phyloP scores from a whole-genome alignment of 2,797 vertebrate species.

The Tapera naevia region DNA sequence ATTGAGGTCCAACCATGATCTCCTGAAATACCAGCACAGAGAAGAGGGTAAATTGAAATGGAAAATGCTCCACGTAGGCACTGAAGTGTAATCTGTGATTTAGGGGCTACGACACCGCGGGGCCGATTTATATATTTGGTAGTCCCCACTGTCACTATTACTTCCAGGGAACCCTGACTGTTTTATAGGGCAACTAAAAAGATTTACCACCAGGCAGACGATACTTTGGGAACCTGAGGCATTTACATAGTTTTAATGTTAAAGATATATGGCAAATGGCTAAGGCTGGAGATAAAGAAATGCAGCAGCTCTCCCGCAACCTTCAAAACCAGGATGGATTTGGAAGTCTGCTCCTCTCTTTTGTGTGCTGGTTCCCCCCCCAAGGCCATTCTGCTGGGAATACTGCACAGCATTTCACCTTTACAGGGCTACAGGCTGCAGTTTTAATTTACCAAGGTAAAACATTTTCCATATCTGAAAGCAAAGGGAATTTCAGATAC shows the following conservation, averaged over 20 bases:
- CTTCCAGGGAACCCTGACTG: background rate
- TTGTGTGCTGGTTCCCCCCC: background rate
- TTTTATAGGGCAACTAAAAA: background rate
- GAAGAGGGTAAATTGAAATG: background rate
- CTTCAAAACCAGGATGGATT: background rate
- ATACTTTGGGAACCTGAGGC: background rate
- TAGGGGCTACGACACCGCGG: background rate
- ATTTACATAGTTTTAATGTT: slow-evolving; percentile 14
- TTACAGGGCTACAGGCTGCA: background rate
- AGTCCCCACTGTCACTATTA: background rate
- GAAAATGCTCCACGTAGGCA: background rate
- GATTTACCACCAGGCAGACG: background rate
- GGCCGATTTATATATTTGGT: background rate
- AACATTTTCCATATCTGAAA: background rate
- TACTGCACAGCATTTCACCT: background rate
- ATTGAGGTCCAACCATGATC: slow-evolving; percentile 94
- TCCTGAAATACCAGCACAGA: slow-evolving; percentile 78
- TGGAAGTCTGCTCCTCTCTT: background rate
- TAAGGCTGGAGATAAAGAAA: background rate
- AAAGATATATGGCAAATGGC: background rate
- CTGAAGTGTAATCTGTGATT: background rate
- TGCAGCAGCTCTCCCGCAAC: background rate
- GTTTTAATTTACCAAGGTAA: background rate
- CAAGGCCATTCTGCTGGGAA: slow-evolving; percentile 1
- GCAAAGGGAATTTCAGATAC: background rate